Evolutionary conservation across 2,888 invertebrate genomes (phyloP).

Genomic region (Leptura quadrifasciata): DNA sequence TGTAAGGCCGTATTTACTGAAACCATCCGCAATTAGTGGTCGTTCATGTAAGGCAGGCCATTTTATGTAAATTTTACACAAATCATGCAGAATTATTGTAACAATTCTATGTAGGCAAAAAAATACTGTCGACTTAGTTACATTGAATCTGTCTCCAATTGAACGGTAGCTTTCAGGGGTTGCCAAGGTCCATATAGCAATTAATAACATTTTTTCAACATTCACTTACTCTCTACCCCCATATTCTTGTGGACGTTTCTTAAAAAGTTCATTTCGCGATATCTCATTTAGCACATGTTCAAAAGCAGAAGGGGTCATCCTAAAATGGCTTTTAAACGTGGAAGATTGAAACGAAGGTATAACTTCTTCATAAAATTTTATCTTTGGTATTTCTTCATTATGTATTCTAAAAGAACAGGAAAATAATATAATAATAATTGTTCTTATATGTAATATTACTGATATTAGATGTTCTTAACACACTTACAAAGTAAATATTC

Average conservation of each 20-base stretch:
- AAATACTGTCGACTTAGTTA: not conserved
- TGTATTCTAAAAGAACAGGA: not conserved
- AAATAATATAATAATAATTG: not conserved
- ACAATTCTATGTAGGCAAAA: not conserved
- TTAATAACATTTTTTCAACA: constrained; percentile 1
- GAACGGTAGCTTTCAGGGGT: too few relatives aligned
- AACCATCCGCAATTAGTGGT: too few relatives aligned
- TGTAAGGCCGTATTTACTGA: too few relatives aligned
- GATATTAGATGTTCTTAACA: not conserved
- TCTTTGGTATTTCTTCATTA: too few relatives aligned
- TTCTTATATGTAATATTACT: not conserved
- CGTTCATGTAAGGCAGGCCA: too few relatives aligned
- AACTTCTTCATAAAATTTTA: too few relatives aligned
- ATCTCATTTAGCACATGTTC: not conserved
- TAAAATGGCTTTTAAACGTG: not conserved
- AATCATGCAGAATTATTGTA: not conserved
- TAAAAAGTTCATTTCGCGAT: not conserved
- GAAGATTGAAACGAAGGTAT: not conserved
- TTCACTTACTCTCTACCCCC: constrained; percentile 6
- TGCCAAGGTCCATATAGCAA: not conserved
- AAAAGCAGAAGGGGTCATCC: not conserved
- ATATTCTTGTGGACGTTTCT: not conserved
- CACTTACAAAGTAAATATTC: not conserved
- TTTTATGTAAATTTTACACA: not conserved
- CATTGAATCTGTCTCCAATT: constrained; percentile 9